Conservation (phyloP, 2,888 invertebrate species). For the Helobdella robusta region DNA sequence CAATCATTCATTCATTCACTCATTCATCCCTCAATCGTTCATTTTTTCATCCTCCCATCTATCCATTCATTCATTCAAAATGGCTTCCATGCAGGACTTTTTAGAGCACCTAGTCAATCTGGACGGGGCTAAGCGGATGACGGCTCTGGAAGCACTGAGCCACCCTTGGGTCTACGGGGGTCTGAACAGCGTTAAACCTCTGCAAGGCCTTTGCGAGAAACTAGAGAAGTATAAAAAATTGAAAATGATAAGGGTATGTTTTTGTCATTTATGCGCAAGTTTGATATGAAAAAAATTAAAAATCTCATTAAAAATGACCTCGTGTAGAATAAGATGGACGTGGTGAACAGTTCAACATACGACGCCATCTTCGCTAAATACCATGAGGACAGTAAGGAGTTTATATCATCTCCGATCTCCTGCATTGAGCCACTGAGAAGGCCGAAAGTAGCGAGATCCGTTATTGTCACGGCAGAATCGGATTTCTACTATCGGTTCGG, state of each 20-base stretch:
- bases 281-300: not conserved
- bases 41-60: no score
- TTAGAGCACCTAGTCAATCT: conserved; percentile 5
- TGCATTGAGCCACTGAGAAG: not conserved
- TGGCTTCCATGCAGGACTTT: no score
- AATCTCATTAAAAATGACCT: not conserved
- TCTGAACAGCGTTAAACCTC: conserved; percentile 18
- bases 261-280: not conserved
- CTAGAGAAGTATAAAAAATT: conserved; percentile 14
- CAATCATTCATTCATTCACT: no score
- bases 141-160: conserved; percentile 12
- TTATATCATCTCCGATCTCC: not conserved
- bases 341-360: conserved; percentile 15
- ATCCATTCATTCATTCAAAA: no score
- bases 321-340: conserved; percentile 10
- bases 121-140: conserved; percentile 6
- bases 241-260: conserved; percentile 13
- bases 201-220: conserved; percentile 12
- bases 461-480: conserved; percentile 16
- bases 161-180: conserved; percentile 21
- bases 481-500: conserved; percentile 20
- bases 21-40: no score
- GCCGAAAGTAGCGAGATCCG: not conserved
- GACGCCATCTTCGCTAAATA: conserved; percentile 1
- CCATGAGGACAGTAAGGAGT: not conserved